Conservation (phyloP, 2,113 vertebrate species). For the Xiphophorus couchianus region DNA sequence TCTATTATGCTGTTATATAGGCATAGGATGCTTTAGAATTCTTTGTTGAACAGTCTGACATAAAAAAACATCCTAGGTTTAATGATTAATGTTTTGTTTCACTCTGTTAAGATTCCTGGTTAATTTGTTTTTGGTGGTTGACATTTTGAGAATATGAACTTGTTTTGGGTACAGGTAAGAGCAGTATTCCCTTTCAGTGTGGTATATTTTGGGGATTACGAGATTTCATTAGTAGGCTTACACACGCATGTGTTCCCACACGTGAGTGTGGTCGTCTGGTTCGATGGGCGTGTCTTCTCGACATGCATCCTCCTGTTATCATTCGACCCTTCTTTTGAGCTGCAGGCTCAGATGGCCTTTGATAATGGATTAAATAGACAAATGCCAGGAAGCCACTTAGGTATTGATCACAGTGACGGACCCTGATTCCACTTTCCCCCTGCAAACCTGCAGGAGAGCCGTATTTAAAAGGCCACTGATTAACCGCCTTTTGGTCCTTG, state of each 20-base stretch:
- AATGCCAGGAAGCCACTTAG: constrained; percentile 82
- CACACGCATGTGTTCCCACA: constrained; percentile 30
- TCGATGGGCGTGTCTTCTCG: constrained; percentile 37
- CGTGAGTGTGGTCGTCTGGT: constrained; percentile 13
- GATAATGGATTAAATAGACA: constrained; percentile 81
- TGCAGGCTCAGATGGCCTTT: constrained; percentile 54
- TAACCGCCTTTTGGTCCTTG: constrained; percentile 31
- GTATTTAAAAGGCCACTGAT: constrained; percentile 75
- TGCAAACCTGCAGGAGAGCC: constrained; percentile 50
- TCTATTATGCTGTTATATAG: not conserved
- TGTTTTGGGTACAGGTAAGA: no score
- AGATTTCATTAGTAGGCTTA: constrained; percentile 7
- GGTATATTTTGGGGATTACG: no score
- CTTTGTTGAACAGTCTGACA: no score
- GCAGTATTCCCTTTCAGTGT: no score
- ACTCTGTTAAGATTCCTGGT: no score
- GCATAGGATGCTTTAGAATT: no score
- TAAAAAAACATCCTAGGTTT: no score
- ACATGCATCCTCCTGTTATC: constrained; percentile 47
- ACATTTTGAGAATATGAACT: no score
- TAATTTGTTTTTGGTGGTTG: not conserved
- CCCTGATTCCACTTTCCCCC: constrained; percentile 59
- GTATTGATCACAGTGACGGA: constrained; percentile 74
- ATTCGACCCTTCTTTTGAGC: constrained; percentile 35
- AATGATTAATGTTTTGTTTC: no score